These are phyloP conservation scores for Apomyelois bistriatella DNA, from an alignment of 2,888 invertebrate species.

Conservation along the genomic window DNA sequence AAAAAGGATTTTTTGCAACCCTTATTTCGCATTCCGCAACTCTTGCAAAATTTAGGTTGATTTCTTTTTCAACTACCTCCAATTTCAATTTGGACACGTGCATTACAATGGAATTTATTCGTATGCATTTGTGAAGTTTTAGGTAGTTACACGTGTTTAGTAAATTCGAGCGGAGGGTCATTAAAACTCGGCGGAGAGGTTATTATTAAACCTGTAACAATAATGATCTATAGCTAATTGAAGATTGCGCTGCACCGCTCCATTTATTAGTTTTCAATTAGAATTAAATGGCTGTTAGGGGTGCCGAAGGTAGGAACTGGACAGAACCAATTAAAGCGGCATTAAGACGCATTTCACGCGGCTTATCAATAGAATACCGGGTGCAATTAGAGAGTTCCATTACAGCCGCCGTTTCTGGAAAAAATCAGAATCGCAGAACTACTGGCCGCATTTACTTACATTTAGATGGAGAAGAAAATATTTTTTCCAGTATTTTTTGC, in stretches of 20 bases:
- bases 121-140: slow-evolving; percentile 26
- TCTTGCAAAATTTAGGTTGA: slow-evolving; percentile 77
- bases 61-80: slow-evolving; percentile 38
- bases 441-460: background rate
- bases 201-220: slow-evolving; percentile 33
- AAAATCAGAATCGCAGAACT: background rate
- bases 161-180: slow-evolving; percentile 28
- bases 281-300: slow-evolving; percentile 50
- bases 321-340: slow-evolving; percentile 48
- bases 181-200: slow-evolving; percentile 28
- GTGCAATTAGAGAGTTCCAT: slow-evolving; percentile 27
- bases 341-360: slow-evolving; percentile 38
- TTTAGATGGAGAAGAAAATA: no score
- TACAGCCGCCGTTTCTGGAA: slow-evolving; percentile 8
- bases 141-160: slow-evolving; percentile 35
- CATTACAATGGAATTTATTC: slow-evolving; percentile 34
- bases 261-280: slow-evolving; percentile 57
- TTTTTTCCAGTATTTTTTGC: no score
- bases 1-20: slow-evolving; percentile 78
- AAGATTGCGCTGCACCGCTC: slow-evolving; percentile 37
- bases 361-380: slow-evolving; percentile 31
- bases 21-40: slow-evolving; percentile 76
- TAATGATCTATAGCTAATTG: slow-evolving; percentile 51
- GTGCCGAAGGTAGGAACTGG: slow-evolving; percentile 33
- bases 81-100: slow-evolving; percentile 50